Evolutionary conservation across 2,888 invertebrate genomes (phyloP).

Genomic region (Melikaiella ostensackeni): DNA sequence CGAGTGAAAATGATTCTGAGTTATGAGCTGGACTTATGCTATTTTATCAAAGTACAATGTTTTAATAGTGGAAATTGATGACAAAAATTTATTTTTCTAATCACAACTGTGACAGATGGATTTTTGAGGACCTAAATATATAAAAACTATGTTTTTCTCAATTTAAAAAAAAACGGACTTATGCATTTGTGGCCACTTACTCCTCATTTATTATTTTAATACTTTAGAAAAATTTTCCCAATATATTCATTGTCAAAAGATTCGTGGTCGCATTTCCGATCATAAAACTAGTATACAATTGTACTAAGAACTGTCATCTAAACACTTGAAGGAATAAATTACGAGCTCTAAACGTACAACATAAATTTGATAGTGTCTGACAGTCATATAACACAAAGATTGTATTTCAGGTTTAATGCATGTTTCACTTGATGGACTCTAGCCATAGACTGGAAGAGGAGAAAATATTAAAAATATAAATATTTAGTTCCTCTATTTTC

Average conservation of each 20-base stretch:
- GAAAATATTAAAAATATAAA: not conserved
- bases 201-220: too few species aligned
- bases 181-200: too few species aligned
- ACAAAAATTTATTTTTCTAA: too few species aligned
- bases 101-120: too few species aligned
- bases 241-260: not conserved
- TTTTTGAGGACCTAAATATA: too few species aligned
- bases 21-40: too few species aligned
- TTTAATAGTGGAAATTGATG: too few species aligned
- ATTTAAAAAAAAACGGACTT: too few species aligned
- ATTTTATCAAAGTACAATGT: too few species aligned
- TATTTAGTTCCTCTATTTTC: not conserved
- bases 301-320: conserved; percentile 4
- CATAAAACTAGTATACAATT: conserved; percentile 12
- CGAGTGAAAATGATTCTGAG: too few species aligned
- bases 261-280: not conserved
- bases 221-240: not conserved
- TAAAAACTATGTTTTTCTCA: too few species aligned
- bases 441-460: not conserved
- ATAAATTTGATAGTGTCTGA: conserved; percentile 20
- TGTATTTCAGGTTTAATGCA: conserved; percentile 22
- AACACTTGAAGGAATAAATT: not conserved
- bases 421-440: not conserved
- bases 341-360: conserved; percentile 39
- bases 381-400: conserved; percentile 13